Evolutionary conservation across 2,113 vertebrate species (phyloP).

Genomic region (Phyllostomus hastatus): DNA sequence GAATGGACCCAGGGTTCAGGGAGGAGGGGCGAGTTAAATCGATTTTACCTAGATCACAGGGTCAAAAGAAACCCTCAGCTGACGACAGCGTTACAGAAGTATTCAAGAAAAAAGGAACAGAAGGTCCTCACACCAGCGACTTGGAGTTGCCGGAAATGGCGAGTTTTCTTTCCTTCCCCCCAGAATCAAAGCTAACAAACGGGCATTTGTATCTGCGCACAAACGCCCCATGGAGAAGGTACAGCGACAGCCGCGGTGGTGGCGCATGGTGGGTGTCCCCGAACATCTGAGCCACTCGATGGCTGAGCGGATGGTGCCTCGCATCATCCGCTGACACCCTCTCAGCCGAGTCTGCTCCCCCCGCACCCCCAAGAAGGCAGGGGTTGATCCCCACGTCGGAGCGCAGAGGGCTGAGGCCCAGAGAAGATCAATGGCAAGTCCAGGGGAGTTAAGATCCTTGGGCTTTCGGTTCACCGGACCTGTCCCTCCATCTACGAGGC

Average conservation of each 20-base stretch:
- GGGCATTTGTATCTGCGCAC: background rate
- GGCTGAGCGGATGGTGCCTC: background rate
- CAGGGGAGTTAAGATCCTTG: background rate
- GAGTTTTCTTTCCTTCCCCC: background rate
- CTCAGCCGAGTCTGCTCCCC: background rate
- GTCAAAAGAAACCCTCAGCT: background rate
- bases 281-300: background rate
- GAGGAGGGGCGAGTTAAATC: background rate
- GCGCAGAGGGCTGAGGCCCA: background rate
- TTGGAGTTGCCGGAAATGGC: background rate
- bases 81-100: background rate
- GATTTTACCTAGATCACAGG: background rate
- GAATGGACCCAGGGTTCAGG: background rate
- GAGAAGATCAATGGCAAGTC: background rate
- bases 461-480: background rate
- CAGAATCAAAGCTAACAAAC: background rate
- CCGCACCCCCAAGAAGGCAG: background rate
- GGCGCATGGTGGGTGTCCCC: background rate
- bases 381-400: background rate
- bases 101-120: background rate
- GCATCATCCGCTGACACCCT: fast-evolving
- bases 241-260: background rate
- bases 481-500: background rate
- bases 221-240: background rate
- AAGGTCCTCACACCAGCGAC: background rate